phyloP scores from a whole-genome alignment of 2,888 invertebrate genomes.

The Apomyelois bistriatella region DNA sequence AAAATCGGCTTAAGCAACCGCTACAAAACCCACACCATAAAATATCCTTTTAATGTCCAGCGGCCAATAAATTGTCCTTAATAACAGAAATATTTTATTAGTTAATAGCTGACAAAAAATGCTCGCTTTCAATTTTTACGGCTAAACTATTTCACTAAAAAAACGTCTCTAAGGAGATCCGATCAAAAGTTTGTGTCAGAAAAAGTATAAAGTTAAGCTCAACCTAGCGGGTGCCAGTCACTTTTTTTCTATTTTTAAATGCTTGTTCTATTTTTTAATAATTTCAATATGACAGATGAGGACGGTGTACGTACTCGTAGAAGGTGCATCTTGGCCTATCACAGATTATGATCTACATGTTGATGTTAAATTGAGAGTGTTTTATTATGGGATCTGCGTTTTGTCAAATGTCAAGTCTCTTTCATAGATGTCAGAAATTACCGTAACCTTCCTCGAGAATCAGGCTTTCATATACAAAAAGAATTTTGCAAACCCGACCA shows the following conservation, averaged over 20 bases:
- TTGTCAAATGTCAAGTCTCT: conserved; percentile 22
- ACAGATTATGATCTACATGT: conserved; percentile 35
- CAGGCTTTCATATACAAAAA: too few species aligned
- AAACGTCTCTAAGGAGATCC: conserved; percentile 61
- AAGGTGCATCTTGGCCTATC: conserved; percentile 48
- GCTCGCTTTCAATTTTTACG: conserved; percentile 67
- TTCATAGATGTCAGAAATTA: conserved; percentile 19
- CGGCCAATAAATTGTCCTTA: conserved; percentile 67
- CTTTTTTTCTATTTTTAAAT: conserved; percentile 36
- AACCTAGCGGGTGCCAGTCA: conserved; percentile 58
- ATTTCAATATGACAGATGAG: conserved; percentile 71
- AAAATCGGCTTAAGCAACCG: conserved; percentile 45
- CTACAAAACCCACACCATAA: conserved; percentile 68
- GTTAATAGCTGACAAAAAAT: conserved; percentile 61
- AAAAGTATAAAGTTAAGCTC: conserved; percentile 67
- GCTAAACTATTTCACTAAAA: conserved; percentile 57
- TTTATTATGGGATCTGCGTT: conserved; percentile 25
- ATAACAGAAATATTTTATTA: conserved; percentile 72
- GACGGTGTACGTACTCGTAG: conserved; percentile 38
- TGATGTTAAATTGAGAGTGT: conserved; percentile 29
- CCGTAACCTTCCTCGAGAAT: not conserved
- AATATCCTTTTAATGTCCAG: conserved; percentile 66
- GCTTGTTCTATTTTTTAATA: conserved; percentile 54
- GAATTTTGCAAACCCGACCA: too few species aligned
- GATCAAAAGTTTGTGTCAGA: conserved; percentile 72